Conservation (phyloP, 2,113 vertebrate genomes). For the Furnarius figulus region DNA sequence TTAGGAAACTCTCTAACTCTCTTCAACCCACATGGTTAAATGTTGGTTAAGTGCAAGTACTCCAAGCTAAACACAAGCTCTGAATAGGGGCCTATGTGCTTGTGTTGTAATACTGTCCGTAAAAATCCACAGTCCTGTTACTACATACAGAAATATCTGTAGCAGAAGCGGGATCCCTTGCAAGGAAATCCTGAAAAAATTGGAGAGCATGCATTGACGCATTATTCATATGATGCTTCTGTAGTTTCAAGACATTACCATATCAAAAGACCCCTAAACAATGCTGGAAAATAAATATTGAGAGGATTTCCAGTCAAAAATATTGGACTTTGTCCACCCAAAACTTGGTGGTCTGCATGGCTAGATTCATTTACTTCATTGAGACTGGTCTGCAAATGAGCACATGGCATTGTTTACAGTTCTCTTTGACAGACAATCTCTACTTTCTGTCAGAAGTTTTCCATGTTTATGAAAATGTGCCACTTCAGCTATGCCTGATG, state of each 20-base stretch:
- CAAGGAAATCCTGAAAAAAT: not conserved
- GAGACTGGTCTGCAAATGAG: not conserved
- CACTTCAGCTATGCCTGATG: not conserved
- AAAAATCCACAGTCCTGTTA: not conserved
- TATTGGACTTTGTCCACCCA: not conserved
- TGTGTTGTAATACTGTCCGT: not conserved
- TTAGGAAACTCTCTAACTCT: not conserved
- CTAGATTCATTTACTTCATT: not conserved
- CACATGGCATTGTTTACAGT: accelerated
- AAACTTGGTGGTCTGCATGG: not conserved
- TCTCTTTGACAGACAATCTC: not conserved
- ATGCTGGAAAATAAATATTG: not conserved
- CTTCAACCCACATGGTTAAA: not conserved
- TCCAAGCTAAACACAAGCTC: not conserved
- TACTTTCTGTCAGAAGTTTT: not conserved
- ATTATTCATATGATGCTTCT: not conserved
- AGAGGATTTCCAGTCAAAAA: not conserved
- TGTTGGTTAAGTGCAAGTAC: not conserved
- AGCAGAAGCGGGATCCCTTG: not conserved
- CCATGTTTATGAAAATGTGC: not conserved
- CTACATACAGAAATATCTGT: not conserved
- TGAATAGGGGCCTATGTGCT: not conserved
- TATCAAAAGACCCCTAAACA: not conserved
- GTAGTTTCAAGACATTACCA: not conserved
- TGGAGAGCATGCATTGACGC: not conserved